Conservation (phyloP, 2,113 vertebrate species). For the Coracopsis vasa region DNA sequence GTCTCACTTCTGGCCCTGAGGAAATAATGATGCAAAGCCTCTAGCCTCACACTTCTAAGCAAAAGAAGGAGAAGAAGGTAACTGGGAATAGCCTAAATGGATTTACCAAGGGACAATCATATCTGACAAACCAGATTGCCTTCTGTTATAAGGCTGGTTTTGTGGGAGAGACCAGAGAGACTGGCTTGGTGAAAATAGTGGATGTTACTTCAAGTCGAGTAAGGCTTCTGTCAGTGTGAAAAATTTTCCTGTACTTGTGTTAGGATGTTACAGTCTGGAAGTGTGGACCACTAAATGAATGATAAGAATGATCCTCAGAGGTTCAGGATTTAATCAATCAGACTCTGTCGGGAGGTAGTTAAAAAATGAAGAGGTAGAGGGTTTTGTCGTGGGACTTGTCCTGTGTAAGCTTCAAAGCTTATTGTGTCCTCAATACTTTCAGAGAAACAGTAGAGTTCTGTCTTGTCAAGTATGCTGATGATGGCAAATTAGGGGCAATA, state of each 20-base stretch:
- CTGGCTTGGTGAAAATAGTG: not conserved
- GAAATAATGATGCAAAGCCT: not conserved
- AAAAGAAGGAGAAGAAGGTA: not conserved
- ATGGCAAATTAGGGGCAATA: rapidly evolving
- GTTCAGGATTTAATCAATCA: not conserved
- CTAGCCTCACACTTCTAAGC: not conserved
- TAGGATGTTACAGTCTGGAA: not conserved
- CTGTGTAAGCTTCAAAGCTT: not conserved
- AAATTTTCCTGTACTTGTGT: not conserved
- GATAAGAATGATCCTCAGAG: not conserved
- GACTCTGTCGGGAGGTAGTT: not conserved
- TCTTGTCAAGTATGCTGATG: not conserved
- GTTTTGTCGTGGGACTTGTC: not conserved
- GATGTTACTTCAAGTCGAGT: not conserved
- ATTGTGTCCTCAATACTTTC: not conserved
- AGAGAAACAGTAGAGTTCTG: not conserved
- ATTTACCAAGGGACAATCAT: not conserved
- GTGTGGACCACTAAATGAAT: not conserved
- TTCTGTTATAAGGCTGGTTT: not conserved
- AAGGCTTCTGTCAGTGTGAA: not conserved
- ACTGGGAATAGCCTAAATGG: not conserved
- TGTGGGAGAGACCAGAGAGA: not conserved
- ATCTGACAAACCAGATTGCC: not conserved
- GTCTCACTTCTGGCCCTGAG: not conserved
- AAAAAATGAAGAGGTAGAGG: not conserved